A percentile compares a stretch with the other conserved stretches of the same genome.
Evolutionary conservation across 2,113 vertebrate species (phyloP).

Genomic region (Alethe diademata): DNA sequence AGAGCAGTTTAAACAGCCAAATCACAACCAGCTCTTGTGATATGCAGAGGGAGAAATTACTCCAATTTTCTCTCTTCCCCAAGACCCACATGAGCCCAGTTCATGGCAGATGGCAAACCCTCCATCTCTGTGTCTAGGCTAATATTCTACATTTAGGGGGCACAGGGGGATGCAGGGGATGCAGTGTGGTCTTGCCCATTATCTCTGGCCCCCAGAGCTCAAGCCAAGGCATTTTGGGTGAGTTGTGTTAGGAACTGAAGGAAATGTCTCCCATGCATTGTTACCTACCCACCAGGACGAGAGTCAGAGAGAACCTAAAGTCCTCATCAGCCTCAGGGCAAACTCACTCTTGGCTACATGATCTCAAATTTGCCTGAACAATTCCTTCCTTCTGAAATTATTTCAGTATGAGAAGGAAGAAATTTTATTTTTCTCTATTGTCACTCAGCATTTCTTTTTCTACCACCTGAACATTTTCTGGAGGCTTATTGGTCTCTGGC

Average conservation of each 20-base stretch:
- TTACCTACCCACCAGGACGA: rapidly evolving
- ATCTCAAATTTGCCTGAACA: background rate
- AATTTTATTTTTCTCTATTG: background rate
- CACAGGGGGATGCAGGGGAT: background rate
- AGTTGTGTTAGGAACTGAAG: background rate
- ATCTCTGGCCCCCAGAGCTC: background rate
- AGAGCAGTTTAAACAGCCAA: background rate
- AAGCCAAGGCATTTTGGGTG: background rate
- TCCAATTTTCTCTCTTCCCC: background rate
- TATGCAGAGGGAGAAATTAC: background rate
- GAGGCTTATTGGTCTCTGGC: background rate
- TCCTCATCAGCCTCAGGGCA: background rate
- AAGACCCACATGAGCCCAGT: background rate
- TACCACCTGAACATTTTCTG: background rate
- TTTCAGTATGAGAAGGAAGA: background rate
- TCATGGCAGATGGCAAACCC: background rate
- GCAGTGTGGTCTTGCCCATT: rapidly evolving
- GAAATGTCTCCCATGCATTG: background rate
- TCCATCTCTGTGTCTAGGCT: background rate
- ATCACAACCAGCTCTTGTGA: background rate
- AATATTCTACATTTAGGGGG: background rate
- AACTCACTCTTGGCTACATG: background rate
- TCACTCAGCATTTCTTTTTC: background rate
- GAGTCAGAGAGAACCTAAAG: background rate
- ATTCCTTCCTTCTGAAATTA: background rate